Conservation (phyloP, 2,113 vertebrate genomes). For the Picathartes gymnocephalus region DNA sequence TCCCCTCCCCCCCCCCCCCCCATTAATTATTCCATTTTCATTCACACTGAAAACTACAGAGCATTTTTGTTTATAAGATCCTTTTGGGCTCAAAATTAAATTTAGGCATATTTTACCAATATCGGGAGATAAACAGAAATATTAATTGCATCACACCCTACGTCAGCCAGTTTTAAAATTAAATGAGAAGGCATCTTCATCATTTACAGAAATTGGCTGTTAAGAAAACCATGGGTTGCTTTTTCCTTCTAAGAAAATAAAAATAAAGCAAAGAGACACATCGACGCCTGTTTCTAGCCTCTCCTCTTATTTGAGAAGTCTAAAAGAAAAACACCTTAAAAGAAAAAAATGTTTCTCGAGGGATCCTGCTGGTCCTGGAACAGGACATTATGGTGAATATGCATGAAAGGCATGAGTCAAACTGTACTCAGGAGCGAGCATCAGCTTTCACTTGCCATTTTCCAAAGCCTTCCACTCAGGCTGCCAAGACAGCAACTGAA, state of each 20-base stretch:
- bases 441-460: background rate
- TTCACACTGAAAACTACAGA: background rate
- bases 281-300: background rate
- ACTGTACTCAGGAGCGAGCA: background rate
- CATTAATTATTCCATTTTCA: background rate
- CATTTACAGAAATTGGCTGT: background rate
- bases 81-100: background rate
- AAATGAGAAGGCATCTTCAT: background rate
- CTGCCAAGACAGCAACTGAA: background rate
- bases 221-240: background rate
- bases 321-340: background rate
- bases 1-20: background rate
- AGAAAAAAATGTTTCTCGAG: background rate
- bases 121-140: background rate
- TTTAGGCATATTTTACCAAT: background rate
- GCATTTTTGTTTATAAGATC: background rate
- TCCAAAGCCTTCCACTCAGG: background rate
- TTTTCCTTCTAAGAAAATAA: background rate
- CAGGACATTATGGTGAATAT: background rate
- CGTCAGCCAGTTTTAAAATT: background rate
- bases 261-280: background rate
- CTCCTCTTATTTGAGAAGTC: background rate
- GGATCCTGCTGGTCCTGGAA: background rate
- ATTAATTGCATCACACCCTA: background rate
- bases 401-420: background rate